Base-by-base conservation (phyloP, 2,113 vertebrate species). In the Mormyrus lacerda region DNA sequence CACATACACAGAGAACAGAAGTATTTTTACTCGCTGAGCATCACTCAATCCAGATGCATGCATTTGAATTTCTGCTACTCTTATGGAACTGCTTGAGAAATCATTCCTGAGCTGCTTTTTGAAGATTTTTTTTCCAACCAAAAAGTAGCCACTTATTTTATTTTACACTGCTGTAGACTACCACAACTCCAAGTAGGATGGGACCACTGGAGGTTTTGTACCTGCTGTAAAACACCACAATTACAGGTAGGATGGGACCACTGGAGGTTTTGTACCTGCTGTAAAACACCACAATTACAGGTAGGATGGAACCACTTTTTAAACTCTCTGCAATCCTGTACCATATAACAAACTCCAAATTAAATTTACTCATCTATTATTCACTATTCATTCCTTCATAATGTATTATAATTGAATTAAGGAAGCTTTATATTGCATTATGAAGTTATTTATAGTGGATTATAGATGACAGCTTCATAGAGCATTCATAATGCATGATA, bases 91-190 rank as follows among this genome's bases (percentile, higher is more conserved):
- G 86, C 88, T 88, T 90, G 88, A 89, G 87, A 87, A 91, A 90
- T 92, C 87, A 65, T 91, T 93, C 89, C 91, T 87, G 90, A 92
- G 91, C 82, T 89, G 86, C 35, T 42, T 89, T 88, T 91, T 85
- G 88, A 89, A 92, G 35, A 91, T 90, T 89, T 91, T 88, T 50
- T 61, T 61, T 61, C 53, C 58, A 69, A 69, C 27, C 27, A 4
- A 69, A 61, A 90, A 88, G 87, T 88, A 69, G 86, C 76, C 91
- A 93, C 92, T 90, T 92, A 91, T 91, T 91, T 91, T 31, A n/a
- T n/a, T n/a, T n/a, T n/a, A n/a, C n/a, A n/a, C 50, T 53, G 15
- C 50, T 53, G 50, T 53, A 53, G 13, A 53, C 50, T 2, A 53
- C 50, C 50, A 3, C 50, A 53, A 3, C 17, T 53, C 15, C 15